These are phyloP conservation scores for Physocephala rufipes DNA, from an alignment of 2,888 invertebrate genomes.

Conservation along the genomic window DNA sequence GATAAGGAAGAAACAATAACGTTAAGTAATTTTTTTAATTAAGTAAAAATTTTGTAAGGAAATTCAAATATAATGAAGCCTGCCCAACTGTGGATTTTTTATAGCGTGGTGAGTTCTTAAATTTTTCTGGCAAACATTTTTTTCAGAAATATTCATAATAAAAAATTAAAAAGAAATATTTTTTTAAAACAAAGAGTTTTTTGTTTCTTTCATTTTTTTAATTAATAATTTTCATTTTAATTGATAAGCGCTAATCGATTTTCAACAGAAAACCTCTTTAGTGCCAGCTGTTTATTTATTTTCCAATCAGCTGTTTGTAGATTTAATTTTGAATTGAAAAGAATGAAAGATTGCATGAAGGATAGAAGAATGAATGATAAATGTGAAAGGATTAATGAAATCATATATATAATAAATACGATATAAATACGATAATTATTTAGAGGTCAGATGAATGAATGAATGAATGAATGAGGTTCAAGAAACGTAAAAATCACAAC, in stretches of 20 bases:
- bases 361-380: not conserved
- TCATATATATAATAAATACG: not conserved
- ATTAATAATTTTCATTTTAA: not conserved
- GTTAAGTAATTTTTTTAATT: not conserved
- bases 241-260: not conserved
- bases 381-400: not conserved
- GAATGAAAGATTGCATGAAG: too few species aligned
- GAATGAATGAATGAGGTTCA: too few species aligned
- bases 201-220: not conserved
- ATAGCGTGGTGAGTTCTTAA: constrained; percentile 15
- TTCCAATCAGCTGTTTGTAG: not conserved
- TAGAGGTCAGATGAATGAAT: not conserved
- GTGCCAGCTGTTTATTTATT: not conserved
- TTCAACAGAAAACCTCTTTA: not conserved
- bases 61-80: constrained; percentile 4
- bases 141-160: not conserved
- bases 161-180: not conserved
- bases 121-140: not conserved
- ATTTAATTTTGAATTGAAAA: not conserved
- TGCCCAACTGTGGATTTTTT: constrained; percentile 5
- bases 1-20: not conserved
- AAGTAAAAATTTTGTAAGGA: not conserved
- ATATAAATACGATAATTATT: not conserved
- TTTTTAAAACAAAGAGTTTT: not conserved
- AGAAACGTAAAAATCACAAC: too few species aligned